Evolutionary conservation across 2,113 vertebrate genomes (phyloP).

Genomic region (Pachycephala philippinensis): DNA sequence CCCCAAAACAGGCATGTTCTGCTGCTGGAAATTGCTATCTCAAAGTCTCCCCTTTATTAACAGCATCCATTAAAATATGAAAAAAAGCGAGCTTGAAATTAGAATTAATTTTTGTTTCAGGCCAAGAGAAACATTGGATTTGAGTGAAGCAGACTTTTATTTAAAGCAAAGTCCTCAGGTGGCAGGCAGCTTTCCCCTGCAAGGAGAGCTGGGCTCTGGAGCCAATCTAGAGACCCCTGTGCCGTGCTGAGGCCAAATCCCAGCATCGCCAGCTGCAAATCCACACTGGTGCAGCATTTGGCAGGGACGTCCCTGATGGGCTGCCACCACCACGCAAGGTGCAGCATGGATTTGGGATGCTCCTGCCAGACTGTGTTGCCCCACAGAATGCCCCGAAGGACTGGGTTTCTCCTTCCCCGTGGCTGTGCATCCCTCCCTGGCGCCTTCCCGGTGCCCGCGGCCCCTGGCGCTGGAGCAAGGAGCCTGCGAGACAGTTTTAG

Average conservation of each 20-base stretch:
- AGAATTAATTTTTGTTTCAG: not conserved
- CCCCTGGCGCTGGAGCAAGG: not conserved
- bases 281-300: accelerated
- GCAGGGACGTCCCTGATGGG: not conserved
- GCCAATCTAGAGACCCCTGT: not conserved
- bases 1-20: conserved; percentile 17
- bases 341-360: accelerated
- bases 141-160: not conserved
- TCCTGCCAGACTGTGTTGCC: not conserved
- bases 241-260: not conserved
- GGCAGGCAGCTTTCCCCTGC: not conserved
- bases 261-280: accelerated
- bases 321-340: not conserved
- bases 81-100: not conserved
- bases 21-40: not conserved
- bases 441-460: accelerated
- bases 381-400: not conserved
- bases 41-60: not conserved
- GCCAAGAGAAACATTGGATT: not conserved
- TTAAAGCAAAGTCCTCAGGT: not conserved
- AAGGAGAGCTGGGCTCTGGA: not conserved
- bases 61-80: not conserved
- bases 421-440: not conserved
- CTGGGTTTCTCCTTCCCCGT: accelerated
- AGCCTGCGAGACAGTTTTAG: not conserved